Percentiles rank a stretch among this genome's conserved stretches.
Conservation (phyloP, 2,113 vertebrate species). For the Colistium nudipinnis region DNA sequence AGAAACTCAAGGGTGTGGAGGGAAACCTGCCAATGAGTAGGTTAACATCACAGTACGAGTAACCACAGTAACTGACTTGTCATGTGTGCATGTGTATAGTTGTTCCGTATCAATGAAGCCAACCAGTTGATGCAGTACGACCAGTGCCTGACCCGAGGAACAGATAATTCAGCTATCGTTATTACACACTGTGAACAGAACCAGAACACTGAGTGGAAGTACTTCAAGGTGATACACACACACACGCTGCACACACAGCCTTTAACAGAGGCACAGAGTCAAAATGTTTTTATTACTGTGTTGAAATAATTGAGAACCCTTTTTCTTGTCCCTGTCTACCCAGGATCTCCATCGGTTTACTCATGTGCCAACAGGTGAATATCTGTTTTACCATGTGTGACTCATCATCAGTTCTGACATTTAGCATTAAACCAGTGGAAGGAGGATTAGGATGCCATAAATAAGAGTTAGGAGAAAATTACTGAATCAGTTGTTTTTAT, state of each 20-base stretch:
- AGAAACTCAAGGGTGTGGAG: too few species aligned
- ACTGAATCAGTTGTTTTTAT: too few species aligned
- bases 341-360: slow-evolving; percentile 92
- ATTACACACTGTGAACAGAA: slow-evolving; percentile 94
- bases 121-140: slow-evolving; percentile 98
- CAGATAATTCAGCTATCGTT: slow-evolving; percentile 87
- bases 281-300: neutral
- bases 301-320: neutral
- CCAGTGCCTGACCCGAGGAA: slow-evolving; percentile 91
- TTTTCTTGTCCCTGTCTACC: slow-evolving; percentile 35
- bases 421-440: neutral
- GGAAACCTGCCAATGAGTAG: too few species aligned
- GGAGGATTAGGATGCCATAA: neutral
- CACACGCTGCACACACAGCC: neutral
- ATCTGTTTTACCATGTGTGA: slow-evolving; percentile 44
- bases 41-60: too few species aligned
- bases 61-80: too few species aligned
- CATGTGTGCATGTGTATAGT: slow-evolving; percentile 72
- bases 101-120: slow-evolving; percentile 97
- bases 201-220: slow-evolving; percentile 93
- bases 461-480: too few species aligned
- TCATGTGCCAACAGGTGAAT: slow-evolving; percentile 89
- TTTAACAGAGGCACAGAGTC: neutral
- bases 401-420: too few species aligned
- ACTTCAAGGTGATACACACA: slow-evolving; percentile 89